phyloP scores from a whole-genome alignment of 1,140 invertebrate species.

The Protaetia brevitarsis region DNA sequence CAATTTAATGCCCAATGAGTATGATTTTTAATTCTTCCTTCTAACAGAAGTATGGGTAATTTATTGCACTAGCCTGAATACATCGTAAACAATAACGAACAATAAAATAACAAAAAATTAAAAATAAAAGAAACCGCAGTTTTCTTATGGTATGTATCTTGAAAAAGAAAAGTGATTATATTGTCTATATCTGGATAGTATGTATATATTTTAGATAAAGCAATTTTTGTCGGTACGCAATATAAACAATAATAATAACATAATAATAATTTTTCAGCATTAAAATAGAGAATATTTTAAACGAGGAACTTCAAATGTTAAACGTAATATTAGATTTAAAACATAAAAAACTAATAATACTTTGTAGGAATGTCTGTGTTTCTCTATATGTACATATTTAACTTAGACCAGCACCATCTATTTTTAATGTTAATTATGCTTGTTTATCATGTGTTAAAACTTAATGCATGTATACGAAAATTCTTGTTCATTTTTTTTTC shows the following conservation, averaged over 20 bases:
- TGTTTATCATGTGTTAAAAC: not conserved
- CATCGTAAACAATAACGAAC: not conserved
- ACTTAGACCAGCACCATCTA: constrained; percentile 45
- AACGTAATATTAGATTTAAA: not conserved
- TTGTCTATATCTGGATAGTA: not conserved
- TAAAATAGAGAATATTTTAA: not conserved
- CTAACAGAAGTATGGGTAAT: not conserved
- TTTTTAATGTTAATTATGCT: constrained; percentile 10
- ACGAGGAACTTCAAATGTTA: constrained; percentile 21
- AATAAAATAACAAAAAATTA: not conserved
- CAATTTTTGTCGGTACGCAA: not conserved
- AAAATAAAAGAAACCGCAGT: constrained; percentile 7
- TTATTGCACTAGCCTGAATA: constrained; percentile 24
- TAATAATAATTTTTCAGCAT: not conserved
- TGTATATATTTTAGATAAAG: not conserved
- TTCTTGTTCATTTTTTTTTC: not conserved
- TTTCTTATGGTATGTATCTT: not conserved
- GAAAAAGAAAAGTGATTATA: not conserved
- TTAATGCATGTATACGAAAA: not conserved
- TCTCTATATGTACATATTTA: constrained; percentile 44
- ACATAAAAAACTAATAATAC: constrained; percentile 43
- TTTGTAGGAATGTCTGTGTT: constrained; percentile 46
- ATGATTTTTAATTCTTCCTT: constrained; percentile 21
- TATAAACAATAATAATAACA: not conserved
- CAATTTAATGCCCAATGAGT: constrained; percentile 30